Base-by-base conservation (phyloP, 2,888 invertebrate genomes). In the Archips xylosteana region DNA sequence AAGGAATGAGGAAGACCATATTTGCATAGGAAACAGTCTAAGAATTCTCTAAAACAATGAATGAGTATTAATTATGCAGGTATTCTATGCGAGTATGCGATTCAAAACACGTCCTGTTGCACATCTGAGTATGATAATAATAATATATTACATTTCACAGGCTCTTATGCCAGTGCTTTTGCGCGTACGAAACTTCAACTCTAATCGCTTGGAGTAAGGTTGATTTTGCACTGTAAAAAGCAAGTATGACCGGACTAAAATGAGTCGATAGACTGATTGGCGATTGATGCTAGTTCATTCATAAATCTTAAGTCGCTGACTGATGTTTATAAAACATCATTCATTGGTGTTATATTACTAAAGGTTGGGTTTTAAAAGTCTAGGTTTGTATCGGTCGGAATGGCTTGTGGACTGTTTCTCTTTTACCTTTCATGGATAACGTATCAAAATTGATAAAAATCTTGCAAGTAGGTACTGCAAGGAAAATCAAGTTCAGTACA, bases 1-100 rank as follows among this genome's bases (percentile, higher is more conserved):
- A 15, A 68, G 61, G 66, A 66, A 73, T 69, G 73, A 68, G 68
- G 73, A 73, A 73, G 68, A 57, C 13, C 8, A n/a, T 2, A 68
- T 73, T 69, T 64, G 73, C 63, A 73, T 69, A 51, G 15, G 54
- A 67, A 68, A 69, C 49, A 59, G 32, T 5, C 34, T 54, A 47
- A 63, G 68, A 64, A 69, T 69, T 73, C 68, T 68, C 59, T 49
- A 73, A 73, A 73, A 68, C 73, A 73, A 64, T 73, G 39, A 63
- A 69, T 68, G 47, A 57, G 13, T 45, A 64, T 75, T 76, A 75
- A 76, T 78, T 77, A 80, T 80, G 80, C 76, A 77, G 72, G 76
- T 75, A 76, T 79, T 77, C 76, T 80, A 75, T 78, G 76, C 78
- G 79, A 79, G 80, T 77, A 73, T 72, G 79, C 82, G 84, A 82